These are phyloP conservation scores for Mythimna impura DNA, from an alignment of 2,888 invertebrate genomes.

Conservation along the genomic window DNA sequence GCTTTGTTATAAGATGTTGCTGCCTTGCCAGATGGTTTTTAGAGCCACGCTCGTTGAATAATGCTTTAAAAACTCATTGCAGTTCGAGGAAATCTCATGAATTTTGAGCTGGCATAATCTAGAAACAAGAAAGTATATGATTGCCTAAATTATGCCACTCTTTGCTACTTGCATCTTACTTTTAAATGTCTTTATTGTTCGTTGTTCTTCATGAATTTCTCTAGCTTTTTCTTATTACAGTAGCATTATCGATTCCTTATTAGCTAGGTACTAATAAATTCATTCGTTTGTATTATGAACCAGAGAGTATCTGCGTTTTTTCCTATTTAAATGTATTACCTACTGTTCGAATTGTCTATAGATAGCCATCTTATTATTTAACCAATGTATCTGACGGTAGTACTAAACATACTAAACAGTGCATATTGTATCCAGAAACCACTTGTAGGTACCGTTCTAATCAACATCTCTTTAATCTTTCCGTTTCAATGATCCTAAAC, in stretches of 20 bases:
- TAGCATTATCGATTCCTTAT: background rate
- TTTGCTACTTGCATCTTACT: constrained; percentile 9
- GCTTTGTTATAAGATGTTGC: constrained; percentile 10
- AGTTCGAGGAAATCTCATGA: constrained; percentile 15
- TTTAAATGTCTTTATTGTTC: constrained; percentile 3
- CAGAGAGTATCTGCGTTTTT: background rate
- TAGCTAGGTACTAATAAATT: background rate
- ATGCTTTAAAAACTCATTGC: constrained; percentile 19
- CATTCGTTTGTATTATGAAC: background rate
- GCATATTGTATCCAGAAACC: no score
- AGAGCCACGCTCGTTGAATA: constrained; percentile 6
- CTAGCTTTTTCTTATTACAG: background rate
- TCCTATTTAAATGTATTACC: background rate
- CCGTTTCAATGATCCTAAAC: no score
- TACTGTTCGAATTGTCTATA: background rate
- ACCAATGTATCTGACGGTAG: no score
- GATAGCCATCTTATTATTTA: background rate
- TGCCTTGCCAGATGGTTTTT: constrained; percentile 13
- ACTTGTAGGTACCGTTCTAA: background rate
- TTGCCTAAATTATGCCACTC: constrained; percentile 2
- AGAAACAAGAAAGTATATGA: constrained; percentile 5
- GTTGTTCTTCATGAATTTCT: background rate
- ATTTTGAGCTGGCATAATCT: background rate
- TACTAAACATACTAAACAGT: no score
- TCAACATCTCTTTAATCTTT: background rate